Evolutionary conservation across 2,113 vertebrate genomes (phyloP).

Genomic region (Salminus brasiliensis): DNA sequence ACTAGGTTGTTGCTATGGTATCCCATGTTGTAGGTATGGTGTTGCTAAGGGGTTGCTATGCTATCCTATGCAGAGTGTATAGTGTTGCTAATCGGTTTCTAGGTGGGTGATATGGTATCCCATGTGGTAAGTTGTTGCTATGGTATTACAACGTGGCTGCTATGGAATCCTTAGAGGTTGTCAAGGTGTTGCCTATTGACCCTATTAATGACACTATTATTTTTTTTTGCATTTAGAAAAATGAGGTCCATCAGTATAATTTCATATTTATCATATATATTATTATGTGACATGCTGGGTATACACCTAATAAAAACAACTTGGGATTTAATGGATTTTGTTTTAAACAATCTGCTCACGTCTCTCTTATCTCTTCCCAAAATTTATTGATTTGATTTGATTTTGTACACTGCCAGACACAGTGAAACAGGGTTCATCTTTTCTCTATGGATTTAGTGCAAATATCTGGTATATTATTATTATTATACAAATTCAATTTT

Average conservation of each 20-base stretch:
- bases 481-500: constrained; percentile 1
- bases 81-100: too few relatives aligned
- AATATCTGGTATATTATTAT: not conserved
- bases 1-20: too few relatives aligned
- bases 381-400: too few relatives aligned
- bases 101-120: too few relatives aligned
- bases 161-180: too few relatives aligned
- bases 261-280: not conserved
- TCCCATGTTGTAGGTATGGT: too few relatives aligned
- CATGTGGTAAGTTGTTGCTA: too few relatives aligned
- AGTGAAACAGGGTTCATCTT: not conserved
- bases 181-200: too few relatives aligned
- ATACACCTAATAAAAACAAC: not conserved
- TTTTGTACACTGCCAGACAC: not conserved
- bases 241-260: not conserved
- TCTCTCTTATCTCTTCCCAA: not conserved
- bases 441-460: not conserved
- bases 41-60: too few relatives aligned
- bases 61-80: too few relatives aligned
- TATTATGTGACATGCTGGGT: constrained; percentile 14
- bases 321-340: not conserved
- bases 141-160: too few relatives aligned
- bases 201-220: too few relatives aligned
- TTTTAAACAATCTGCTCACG: not conserved
- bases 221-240: constrained; percentile 51